Conservation (phyloP, 2,113 vertebrate genomes). For the Poeciliopsis occidentalis region DNA sequence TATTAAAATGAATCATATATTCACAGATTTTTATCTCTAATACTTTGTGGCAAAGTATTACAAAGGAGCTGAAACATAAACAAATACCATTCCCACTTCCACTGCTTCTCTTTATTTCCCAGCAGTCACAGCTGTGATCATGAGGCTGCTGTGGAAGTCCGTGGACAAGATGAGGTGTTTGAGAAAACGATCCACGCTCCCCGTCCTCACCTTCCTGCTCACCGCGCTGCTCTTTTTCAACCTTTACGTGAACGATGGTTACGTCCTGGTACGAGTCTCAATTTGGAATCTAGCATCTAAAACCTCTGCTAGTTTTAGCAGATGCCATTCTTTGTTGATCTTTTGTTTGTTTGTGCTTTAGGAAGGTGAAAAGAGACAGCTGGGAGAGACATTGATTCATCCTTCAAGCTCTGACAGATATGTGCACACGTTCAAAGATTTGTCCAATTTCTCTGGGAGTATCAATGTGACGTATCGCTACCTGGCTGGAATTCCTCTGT, state of each 20-base stretch:
- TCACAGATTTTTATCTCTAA: background rate
- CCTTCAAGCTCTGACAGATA: constrained; percentile 89
- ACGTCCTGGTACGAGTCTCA: constrained; percentile 86
- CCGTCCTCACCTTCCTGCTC: constrained; percentile 89
- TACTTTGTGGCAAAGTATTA: background rate
- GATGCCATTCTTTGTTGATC: background rate
- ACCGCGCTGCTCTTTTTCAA: constrained; percentile 93
- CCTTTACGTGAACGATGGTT: constrained; percentile 93
- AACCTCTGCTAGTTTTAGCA: background rate
- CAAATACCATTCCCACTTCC: background rate
- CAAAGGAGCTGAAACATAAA: background rate
- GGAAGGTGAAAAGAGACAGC: constrained; percentile 91
- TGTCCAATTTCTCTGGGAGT: constrained; percentile 93
- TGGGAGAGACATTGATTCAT: constrained; percentile 88
- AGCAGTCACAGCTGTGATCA: constrained; percentile 62
- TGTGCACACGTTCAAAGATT: constrained; percentile 89
- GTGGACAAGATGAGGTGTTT: constrained; percentile 96
- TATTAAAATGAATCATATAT: background rate
- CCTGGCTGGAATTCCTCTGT: constrained; percentile 90
- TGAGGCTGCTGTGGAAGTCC: constrained; percentile 83
- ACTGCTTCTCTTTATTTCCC: constrained; percentile 39
- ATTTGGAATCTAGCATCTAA: background rate
- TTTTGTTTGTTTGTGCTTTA: constrained; percentile 66
- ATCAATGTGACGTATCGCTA: constrained; percentile 96
- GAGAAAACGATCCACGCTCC: constrained; percentile 90